Conservation (phyloP, 2,113 vertebrate genomes). For the Tamias sibiricus region DNA sequence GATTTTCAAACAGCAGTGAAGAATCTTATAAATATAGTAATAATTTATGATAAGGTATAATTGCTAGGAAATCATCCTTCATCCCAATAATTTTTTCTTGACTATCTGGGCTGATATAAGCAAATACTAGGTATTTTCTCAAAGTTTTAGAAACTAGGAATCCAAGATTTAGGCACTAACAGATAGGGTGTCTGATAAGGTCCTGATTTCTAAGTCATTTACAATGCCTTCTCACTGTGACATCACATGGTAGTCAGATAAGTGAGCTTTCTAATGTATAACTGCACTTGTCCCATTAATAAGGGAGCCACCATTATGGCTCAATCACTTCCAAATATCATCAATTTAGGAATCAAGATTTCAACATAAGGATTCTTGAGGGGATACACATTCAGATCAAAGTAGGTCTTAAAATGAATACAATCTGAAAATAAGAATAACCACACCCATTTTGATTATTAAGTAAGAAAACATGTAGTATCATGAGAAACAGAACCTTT, state of each 20-base stretch:
- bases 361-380: not conserved
- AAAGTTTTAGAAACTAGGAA: not conserved
- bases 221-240: no score
- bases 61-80: not conserved
- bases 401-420: not conserved
- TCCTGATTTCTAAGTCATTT: not conserved
- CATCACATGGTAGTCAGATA: not conserved
- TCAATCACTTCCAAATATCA: not conserved
- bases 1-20: not conserved
- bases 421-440: not conserved
- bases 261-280: not conserved
- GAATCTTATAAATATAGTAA: not conserved
- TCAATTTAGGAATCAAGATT: not conserved
- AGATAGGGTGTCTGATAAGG: not conserved
- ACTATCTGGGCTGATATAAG: no score
- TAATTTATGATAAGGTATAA: not conserved
- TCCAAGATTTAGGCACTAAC: not conserved
- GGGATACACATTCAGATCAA: not conserved
- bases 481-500: not conserved
- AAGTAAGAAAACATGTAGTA: not conserved
- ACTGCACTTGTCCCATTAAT: not conserved
- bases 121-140: not conserved
- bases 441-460: not conserved
- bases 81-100: not conserved
- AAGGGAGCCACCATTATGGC: not conserved